Evolutionary conservation across 1,140 invertebrate species (phyloP).

Genomic region (Drosophila sp.): DNA sequence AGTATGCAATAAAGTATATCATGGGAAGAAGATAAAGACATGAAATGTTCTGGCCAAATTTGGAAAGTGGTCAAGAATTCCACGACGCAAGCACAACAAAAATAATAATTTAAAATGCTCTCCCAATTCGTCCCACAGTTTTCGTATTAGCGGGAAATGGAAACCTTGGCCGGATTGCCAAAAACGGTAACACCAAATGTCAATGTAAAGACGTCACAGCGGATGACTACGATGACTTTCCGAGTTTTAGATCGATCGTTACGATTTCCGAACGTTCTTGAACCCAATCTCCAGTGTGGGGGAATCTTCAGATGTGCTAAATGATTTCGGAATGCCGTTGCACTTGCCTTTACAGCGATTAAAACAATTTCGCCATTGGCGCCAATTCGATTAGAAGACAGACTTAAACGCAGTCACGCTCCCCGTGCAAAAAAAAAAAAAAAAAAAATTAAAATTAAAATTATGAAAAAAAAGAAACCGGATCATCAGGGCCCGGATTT

Average conservation of each 20-base stretch:
- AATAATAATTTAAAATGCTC: conserved; percentile 1
- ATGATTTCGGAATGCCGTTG: conserved; percentile 64
- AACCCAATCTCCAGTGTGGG: conserved; percentile 30
- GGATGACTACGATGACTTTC: neutral
- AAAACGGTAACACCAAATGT: conserved; percentile 50
- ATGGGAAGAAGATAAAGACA: conserved; percentile 55
- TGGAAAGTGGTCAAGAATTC: conserved; percentile 58
- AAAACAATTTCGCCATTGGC: conserved; percentile 49
- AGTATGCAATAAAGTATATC: conserved; percentile 73
- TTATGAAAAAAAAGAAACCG: conserved; percentile 53
- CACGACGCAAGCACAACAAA: conserved; percentile 15
- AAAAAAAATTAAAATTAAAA: no score
- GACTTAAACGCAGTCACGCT: conserved; percentile 51
- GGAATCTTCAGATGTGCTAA: conserved; percentile 50
- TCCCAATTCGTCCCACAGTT: conserved; percentile 27
- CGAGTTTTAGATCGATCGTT: neutral
- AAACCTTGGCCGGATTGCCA: conserved; percentile 64
- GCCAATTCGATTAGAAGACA: conserved; percentile 72
- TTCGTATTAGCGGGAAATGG: conserved; percentile 63
- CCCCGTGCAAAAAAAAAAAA: neutral
- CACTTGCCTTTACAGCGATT: conserved; percentile 31
- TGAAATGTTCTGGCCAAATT: conserved; percentile 54
- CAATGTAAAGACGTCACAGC: conserved; percentile 56
- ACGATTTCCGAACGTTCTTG: conserved; percentile 69
- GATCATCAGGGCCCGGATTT: conserved; percentile 58